Evolutionary conservation across 2,888 invertebrate species (phyloP).

Genomic region (Capitulum mitella): DNA sequence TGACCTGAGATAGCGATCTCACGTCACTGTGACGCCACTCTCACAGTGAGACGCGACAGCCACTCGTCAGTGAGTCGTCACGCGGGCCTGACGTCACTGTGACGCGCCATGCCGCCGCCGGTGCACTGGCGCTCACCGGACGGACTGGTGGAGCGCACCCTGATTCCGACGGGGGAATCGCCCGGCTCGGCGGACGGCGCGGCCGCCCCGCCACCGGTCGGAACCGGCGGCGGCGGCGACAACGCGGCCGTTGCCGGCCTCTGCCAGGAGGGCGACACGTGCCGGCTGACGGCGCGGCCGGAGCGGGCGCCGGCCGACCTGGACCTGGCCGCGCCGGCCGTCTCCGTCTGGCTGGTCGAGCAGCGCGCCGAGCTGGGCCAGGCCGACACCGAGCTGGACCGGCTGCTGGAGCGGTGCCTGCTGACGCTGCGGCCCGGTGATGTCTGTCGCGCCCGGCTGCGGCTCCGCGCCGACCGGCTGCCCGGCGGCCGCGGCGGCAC

Average conservation of each 20-base stretch:
- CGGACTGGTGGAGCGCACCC: neutral
- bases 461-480: neutral
- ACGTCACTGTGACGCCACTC: no score
- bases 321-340: neutral
- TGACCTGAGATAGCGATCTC: neutral
- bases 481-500: neutral
- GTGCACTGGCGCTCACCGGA: neutral
- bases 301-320: neutral
- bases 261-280: neutral
- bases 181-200: no score
- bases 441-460: neutral
- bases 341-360: neutral
- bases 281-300: neutral
- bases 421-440: conserved; percentile 39
- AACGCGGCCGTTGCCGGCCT: neutral
- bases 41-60: no score
- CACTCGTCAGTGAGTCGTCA: no score
- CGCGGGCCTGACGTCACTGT: neutral
- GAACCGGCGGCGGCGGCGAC: neutral
- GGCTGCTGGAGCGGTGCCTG: conserved; percentile 40
- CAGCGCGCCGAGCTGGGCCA: conserved; percentile 37
- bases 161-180: neutral
- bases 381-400: conserved; percentile 39
- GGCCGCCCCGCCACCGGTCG: neutral
- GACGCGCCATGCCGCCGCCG: neutral